phyloP scores from a whole-genome alignment of 1,140 invertebrate species.

The Drosophila albomicans region DNA sequence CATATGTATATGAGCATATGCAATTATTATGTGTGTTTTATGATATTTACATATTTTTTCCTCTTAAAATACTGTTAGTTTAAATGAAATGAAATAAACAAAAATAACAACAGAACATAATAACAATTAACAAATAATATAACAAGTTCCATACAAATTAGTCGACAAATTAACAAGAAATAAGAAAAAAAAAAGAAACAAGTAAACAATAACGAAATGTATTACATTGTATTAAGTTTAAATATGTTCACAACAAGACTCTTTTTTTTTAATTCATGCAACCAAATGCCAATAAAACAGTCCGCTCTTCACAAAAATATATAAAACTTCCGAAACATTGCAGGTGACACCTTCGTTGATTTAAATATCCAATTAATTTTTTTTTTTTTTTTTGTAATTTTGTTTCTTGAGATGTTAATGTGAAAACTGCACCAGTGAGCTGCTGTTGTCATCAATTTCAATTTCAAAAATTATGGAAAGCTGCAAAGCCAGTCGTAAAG shows the following conservation, averaged over 20 bases:
- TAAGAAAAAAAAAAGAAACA: constrained; percentile 1
- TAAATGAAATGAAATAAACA: constrained; percentile 32
- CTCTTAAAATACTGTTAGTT: constrained; percentile 46
- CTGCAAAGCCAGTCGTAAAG: background rate
- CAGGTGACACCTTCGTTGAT: background rate
- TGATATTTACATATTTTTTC: constrained; percentile 48
- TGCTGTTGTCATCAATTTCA: background rate
- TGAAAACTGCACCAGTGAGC: constrained; percentile 2
- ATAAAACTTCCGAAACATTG: constrained; percentile 3
- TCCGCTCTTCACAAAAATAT: background rate
- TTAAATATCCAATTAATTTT: background rate
- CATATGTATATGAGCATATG: constrained; percentile 16
- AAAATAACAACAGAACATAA: constrained; percentile 27
- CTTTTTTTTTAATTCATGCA: constrained; percentile 17
- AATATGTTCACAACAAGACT: constrained; percentile 16
- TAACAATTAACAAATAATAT: constrained; percentile 22
- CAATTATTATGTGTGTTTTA: constrained; percentile 27
- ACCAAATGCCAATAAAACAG: constrained; percentile 19
- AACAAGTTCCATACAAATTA: constrained; percentile 33
- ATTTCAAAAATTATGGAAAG: background rate
- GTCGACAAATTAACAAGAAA: constrained; percentile 16
- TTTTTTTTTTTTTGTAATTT: background rate
- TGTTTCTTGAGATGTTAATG: background rate
- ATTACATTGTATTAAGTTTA: constrained; percentile 10
- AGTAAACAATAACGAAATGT: constrained; percentile 11